Evolutionary conservation across 2,113 vertebrate species (phyloP).

Genomic region (Nothoprocta perdicaria): DNA sequence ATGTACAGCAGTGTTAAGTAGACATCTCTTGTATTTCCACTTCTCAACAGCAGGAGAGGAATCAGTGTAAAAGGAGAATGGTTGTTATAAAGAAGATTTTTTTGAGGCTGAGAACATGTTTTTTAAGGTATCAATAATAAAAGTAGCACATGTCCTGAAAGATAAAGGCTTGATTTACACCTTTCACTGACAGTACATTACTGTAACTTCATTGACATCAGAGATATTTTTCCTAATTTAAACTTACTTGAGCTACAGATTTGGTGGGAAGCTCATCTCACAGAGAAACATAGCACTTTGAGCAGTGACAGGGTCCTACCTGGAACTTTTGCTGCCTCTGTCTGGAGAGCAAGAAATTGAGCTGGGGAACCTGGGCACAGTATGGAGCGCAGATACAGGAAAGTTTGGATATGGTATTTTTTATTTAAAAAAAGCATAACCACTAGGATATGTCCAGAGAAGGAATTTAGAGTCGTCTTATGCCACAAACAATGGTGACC

Average conservation of each 20-base stretch:
- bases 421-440: background rate
- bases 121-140: background rate
- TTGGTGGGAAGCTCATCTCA: background rate
- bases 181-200: background rate
- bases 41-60: background rate
- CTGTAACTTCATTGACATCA: background rate
- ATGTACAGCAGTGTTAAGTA: background rate
- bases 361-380: background rate
- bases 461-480: background rate
- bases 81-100: background rate
- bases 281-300: background rate
- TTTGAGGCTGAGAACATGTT: background rate
- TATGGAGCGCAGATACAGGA: background rate
- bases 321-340: background rate
- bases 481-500: conserved; percentile 44
- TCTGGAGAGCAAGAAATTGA: background rate
- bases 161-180: background rate
- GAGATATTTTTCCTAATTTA: background rate
- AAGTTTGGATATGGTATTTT: background rate
- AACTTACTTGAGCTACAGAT: background rate
- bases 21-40: background rate
- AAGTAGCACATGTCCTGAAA: background rate
- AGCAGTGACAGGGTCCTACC: rapidly evolving
- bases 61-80: background rate
- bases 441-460: background rate